Evolutionary conservation across 2,113 vertebrate genomes (phyloP), one percentile per base, ranked within the genome.

Genomic region (Notechis scutatus): DNA sequence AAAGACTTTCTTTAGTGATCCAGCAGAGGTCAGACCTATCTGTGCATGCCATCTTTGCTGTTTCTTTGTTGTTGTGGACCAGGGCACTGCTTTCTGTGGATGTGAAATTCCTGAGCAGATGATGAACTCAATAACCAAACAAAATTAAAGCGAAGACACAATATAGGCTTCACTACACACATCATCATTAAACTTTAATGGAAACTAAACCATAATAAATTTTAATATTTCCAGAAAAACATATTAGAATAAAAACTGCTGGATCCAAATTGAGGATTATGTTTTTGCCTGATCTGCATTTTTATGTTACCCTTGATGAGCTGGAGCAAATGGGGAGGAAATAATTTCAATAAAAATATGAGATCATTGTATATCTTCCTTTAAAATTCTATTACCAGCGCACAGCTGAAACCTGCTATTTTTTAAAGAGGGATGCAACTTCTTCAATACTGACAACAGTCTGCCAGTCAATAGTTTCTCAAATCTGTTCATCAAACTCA

Each of bases 401-500:
- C 85, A 90, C 94, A 59, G 95, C 95, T 96, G 94, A 97, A 95
- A 96, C 94, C 95, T 87, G 91, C 96, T 97, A 96, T 95, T 96
- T 96, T 81, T 95, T 97, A 96, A 97, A 97, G 97, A 96, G 93
- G 95, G 95, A 93, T 94, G 88, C 94, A 95, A 95, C 96, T 97
- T 97, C 96, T 97, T 92, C 87, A 89, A 96, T 97, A 98, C 96
- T 98, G 97, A 97, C 97, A 98, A 97, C 95, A 97, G 96, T 97
- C 97, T 97, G 95, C 95, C 97, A 97, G 97, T 97, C 97, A 97
- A 97, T 97, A 97, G 96, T 97, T 97, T 89, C 98, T 97, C 90
- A 97, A 98, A 98, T 96, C 94, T 88, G 95, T 96, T 97, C 96
- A 97, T 98, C 97, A 98, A 98, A 98, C 97, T 94, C 95, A 93